A percentile compares a stretch with the other conserved stretches of the same genome.
Evolutionary conservation across 2,888 invertebrate genomes (phyloP).

Genomic region (Oligia strigilis): DNA sequence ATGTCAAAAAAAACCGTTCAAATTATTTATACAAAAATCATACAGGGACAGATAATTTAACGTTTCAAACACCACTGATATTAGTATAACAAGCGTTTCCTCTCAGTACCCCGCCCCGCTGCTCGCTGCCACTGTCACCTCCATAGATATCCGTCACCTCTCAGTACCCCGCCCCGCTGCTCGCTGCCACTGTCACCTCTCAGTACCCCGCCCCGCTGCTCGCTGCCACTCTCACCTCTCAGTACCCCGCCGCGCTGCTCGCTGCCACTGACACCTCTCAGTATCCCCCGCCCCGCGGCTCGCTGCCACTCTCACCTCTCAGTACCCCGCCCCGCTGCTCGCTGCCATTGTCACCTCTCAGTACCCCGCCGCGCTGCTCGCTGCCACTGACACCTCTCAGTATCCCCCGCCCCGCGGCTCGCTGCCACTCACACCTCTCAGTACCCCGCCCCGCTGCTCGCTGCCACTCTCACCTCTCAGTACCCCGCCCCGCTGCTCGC

Average conservation of each 20-base stretch:
- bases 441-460: too few relatives aligned
- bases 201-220: neutral
- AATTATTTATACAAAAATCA: neutral
- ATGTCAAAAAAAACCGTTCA: neutral
- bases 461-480: too few relatives aligned
- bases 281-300: neutral
- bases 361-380: too few relatives aligned
- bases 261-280: too few relatives aligned
- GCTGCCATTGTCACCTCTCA: neutral
- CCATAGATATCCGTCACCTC: neutral
- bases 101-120: neutral
- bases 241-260: too few relatives aligned
- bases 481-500: neutral
- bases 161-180: neutral
- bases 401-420: too few relatives aligned
- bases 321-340: neutral
- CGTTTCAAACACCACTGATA: neutral
- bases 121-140: neutral
- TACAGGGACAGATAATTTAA: neutral
- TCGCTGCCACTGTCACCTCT: neutral
- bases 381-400: neutral
- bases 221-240: neutral
- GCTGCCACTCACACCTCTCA: too few relatives aligned
- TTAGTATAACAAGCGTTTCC: neutral
- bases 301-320: conserved; percentile 2